Base-by-base conservation (phyloP, 2,888 invertebrate genomes). In the Mythimna loreyi region DNA sequence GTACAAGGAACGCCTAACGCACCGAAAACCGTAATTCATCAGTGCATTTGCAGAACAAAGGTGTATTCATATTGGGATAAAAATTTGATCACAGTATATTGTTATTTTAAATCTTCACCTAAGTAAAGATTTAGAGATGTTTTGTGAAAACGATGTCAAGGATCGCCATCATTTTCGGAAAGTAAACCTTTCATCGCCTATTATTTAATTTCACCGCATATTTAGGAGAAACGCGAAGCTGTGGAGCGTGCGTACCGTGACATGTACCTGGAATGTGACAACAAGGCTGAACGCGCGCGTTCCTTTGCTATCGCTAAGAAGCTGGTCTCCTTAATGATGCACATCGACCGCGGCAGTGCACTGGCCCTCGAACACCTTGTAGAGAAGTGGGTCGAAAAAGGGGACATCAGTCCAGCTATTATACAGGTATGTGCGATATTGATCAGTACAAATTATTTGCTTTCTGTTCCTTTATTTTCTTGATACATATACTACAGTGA, bases 221-320 rank as follows among this genome's bases (percentile, higher is more conserved):
- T 23, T 25, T 30, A 96, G 93, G 97, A 96, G 78, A 97, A 96
- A 81, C 96, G 97, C 0, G 97, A 98, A 78, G 97, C 97, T 0
- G 97, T 98, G 0, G 97, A 97, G 33, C 96, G 96, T 43, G 98
- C 98, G 0, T 98, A 98, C 92, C 97, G 97, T 82, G 96, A 96
- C 7, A 96, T 98, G 87, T 98, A 97, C 90, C 90, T 97, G 21
- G 93, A 95, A 55, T 95, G 96, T 59, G 96, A 96, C 70, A 89
- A 89, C 45, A 92, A 92, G 67, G 93, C 90, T 49, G 96, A 96
- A 84, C 92, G 94, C 78, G 96, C 93, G n/a, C 92, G 95, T 0
- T 93, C 94, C 0, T 93, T 91, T 79, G 78, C 89, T 21, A 86
- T 93, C 55, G 95, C 92, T 3, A 87, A 83, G 61, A 89, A 90